These are phyloP conservation scores for Phaethon lepturus DNA, from an alignment of 2,113 vertebrate genomes.

Conservation along the genomic window DNA sequence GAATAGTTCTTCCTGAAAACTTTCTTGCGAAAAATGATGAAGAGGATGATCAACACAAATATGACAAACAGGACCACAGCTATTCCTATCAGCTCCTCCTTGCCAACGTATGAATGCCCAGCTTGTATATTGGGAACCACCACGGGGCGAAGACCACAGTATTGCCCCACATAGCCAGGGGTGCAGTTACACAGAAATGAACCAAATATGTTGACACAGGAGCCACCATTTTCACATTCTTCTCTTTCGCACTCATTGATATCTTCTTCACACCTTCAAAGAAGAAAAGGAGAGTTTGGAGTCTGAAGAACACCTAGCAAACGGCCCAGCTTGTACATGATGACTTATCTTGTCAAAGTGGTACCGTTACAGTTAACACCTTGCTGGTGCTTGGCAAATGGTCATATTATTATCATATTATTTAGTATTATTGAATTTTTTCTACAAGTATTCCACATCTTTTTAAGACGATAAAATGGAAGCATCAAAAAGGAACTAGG, in stretches of 20 bases:
- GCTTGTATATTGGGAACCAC: constrained; percentile 97
- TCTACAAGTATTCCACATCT: background rate
- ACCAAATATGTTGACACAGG: constrained; percentile 92
- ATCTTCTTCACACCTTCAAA: constrained; percentile 90
- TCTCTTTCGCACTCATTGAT: constrained; percentile 92
- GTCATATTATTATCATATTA: background rate
- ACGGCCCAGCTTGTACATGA: background rate
- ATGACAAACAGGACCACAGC: constrained; percentile 92
- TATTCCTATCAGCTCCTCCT: constrained; percentile 96
- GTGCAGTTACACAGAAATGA: constrained; percentile 97
- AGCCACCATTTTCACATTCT: constrained; percentile 92
- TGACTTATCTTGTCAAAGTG: background rate
- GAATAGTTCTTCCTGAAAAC: constrained; percentile 96
- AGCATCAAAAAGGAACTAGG: background rate
- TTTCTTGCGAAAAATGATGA: constrained; percentile 93
- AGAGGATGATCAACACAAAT: constrained; percentile 86
- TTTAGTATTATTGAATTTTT: background rate
- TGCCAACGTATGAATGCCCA: constrained; percentile 91
- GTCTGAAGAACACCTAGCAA: background rate
- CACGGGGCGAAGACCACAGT: constrained; percentile 89
- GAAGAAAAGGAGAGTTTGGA: background rate
- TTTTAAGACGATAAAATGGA: background rate
- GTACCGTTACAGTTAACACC: background rate
- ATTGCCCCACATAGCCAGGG: constrained; percentile 88
- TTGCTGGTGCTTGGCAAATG: background rate